Evolutionary conservation across 2,888 invertebrate genomes (phyloP).

Genomic region (Pyrrhia umbra): DNA sequence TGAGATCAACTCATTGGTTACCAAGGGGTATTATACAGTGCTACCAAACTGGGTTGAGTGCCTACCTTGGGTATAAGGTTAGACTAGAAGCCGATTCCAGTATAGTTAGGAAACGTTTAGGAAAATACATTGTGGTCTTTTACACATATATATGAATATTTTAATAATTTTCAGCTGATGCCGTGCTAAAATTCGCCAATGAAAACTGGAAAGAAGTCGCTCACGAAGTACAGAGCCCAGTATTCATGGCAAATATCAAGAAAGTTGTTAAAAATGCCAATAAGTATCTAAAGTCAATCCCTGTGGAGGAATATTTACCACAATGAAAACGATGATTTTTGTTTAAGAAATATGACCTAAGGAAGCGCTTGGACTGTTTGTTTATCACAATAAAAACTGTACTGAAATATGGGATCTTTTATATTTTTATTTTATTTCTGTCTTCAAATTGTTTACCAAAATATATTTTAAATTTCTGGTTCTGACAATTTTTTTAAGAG

Average conservation of each 20-base stretch:
- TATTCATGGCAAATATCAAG: constrained; percentile 56
- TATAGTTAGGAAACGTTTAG: too few relatives aligned
- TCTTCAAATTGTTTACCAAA: too few relatives aligned
- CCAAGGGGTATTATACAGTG: too few relatives aligned
- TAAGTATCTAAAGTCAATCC: constrained; percentile 52
- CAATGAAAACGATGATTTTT: constrained; percentile 2
- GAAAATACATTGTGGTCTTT: too few relatives aligned
- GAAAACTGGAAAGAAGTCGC: constrained; percentile 67
- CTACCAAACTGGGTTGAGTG: too few relatives aligned
- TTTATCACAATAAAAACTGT: neutral
- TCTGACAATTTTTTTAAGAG: too few relatives aligned
- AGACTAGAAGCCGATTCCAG: too few relatives aligned
- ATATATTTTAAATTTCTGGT: too few relatives aligned
- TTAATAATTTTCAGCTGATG: constrained; percentile 63
- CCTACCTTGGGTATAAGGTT: too few relatives aligned
- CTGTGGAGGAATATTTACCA: constrained; percentile 39
- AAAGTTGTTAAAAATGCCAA: constrained; percentile 63
- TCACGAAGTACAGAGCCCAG: constrained; percentile 64
- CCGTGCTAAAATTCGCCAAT: constrained; percentile 65
- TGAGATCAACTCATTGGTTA: too few relatives aligned
- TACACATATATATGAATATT: too few relatives aligned
- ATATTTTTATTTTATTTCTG: neutral
- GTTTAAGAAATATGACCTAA: constrained; percentile 7
- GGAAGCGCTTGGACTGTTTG: neutral
- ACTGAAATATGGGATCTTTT: neutral